phyloP scores from a whole-genome alignment of 1,140 invertebrate genomes.

The Nasonia longicornis region DNA sequence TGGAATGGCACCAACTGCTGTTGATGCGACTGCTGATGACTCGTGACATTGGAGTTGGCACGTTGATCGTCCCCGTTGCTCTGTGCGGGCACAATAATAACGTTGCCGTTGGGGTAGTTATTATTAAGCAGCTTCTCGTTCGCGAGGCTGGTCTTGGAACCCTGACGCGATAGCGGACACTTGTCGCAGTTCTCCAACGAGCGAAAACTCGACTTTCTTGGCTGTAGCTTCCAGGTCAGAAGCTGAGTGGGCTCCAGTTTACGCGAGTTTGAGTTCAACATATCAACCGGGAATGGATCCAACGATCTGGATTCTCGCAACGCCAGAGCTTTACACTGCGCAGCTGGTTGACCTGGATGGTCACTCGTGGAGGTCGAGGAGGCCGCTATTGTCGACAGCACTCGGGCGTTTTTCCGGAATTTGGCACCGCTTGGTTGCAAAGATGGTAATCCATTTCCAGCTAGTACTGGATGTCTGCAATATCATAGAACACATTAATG shows the following conservation, averaged over 20 bases:
- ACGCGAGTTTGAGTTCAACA: constrained; percentile 34
- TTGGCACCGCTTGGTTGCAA: constrained; percentile 42
- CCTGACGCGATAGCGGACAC: constrained; percentile 51
- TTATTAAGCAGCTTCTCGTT: constrained; percentile 69
- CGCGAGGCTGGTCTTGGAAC: constrained; percentile 61
- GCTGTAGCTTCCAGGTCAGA: constrained; percentile 53
- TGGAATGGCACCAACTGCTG: constrained; percentile 47
- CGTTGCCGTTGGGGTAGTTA: constrained; percentile 71
- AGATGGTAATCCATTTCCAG: constrained; percentile 16
- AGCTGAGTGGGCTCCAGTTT: constrained; percentile 36
- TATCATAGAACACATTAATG: background rate
- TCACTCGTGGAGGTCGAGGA: constrained; percentile 69
- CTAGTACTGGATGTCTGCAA: background rate
- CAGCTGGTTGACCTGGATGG: constrained; percentile 39
- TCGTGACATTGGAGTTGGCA: background rate
- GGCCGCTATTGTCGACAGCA: constrained; percentile 69
- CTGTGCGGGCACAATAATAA: background rate
- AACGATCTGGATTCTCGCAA: constrained; percentile 69
- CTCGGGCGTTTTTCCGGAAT: constrained; percentile 59
- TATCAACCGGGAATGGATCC: constrained; percentile 65
- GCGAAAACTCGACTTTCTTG: constrained; percentile 56
- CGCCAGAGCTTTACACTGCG: constrained; percentile 39
- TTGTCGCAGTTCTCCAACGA: constrained; percentile 68
- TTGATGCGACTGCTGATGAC: constrained; percentile 47
- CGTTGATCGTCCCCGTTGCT: background rate